Conservation (phyloP, 2,113 vertebrate genomes). For the Otis tarda region DNA sequence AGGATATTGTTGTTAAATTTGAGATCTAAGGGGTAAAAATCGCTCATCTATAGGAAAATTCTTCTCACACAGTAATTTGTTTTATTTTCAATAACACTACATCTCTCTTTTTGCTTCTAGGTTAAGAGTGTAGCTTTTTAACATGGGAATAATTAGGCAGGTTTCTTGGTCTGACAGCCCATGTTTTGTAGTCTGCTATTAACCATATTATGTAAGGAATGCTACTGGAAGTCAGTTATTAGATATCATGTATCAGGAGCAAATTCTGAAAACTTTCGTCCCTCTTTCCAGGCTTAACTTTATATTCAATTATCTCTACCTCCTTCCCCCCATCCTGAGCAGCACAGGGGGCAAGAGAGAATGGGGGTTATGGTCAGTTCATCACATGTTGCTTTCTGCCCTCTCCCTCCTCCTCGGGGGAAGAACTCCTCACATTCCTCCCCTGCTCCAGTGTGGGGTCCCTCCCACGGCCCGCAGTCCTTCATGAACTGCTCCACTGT, state of each 20-base stretch:
- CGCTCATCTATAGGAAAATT: background rate
- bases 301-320: no score
- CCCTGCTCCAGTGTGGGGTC: no score
- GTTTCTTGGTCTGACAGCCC: background rate
- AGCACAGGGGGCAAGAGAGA: no score
- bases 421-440: no score
- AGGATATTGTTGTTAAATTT: background rate
- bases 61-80: background rate
- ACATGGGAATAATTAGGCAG: background rate
- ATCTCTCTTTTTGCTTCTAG: background rate
- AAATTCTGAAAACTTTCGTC: background rate
- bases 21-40: background rate
- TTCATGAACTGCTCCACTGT: no score
- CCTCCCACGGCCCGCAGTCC: no score
- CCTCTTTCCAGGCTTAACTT: no score
- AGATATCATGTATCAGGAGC: background rate
- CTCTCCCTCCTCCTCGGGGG: no score
- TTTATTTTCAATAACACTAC: background rate
- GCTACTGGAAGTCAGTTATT: background rate
- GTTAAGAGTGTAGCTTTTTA: background rate
- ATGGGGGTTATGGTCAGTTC: no score
- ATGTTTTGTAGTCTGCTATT: background rate
- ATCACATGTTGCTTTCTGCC: no score
- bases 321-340: no score
- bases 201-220: background rate